Percentiles rank a stretch among this genome's conserved stretches.
phyloP scores from a whole-genome alignment of 2,113 vertebrate species.

The Camarhynchus parvulus region DNA sequence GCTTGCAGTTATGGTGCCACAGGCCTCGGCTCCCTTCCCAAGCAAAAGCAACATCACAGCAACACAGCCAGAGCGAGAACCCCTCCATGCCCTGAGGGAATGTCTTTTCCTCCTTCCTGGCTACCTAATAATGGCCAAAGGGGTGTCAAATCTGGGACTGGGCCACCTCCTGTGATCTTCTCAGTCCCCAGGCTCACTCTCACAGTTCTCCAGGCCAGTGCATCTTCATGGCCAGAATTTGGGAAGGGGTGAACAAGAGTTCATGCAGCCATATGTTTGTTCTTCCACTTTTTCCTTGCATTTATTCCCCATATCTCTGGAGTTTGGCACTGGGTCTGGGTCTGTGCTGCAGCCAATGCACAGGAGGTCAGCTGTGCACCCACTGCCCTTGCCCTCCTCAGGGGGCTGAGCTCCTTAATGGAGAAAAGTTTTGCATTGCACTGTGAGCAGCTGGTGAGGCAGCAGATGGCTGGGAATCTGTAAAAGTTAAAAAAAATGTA shows the following conservation, averaged over 20 bases:
- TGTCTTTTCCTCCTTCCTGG: not conserved
- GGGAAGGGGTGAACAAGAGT: not conserved
- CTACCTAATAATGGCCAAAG: not conserved
- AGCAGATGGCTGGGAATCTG: constrained; percentile 53
- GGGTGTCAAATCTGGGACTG: not conserved
- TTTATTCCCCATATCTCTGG: not conserved
- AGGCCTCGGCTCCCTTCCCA: not conserved
- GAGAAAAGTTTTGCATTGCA: not conserved
- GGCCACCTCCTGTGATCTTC: not conserved
- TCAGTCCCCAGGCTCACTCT: not conserved
- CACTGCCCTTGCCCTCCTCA: not conserved
- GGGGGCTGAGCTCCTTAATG: not conserved
- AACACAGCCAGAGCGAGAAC: not conserved
- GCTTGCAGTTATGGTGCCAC: not conserved
- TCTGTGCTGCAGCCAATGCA: not conserved
- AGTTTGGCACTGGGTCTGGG: not conserved
- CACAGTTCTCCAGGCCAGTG: not conserved
- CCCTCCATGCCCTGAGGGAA: not conserved
- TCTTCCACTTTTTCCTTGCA: not conserved
- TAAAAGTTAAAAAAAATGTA: not conserved
- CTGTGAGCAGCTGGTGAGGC: constrained; percentile 43
- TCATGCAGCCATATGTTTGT: not conserved
- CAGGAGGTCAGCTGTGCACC: not conserved
- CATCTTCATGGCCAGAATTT: not conserved
- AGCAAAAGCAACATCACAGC: not conserved